phyloP scores from a whole-genome alignment of 2,888 invertebrate species.

The Galerucella calmariensis region DNA sequence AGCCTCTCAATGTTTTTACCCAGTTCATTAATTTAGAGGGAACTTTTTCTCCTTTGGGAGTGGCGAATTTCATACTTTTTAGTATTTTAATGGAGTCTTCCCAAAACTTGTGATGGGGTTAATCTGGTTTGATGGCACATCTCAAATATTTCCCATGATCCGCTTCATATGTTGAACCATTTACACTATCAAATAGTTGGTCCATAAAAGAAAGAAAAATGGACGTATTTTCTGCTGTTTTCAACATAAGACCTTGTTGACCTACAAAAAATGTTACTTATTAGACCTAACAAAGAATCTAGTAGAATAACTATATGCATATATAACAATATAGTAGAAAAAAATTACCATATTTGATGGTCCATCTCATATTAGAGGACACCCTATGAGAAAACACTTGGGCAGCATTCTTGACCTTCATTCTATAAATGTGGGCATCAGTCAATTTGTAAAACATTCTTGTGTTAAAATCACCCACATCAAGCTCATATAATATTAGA shows the following conservation, averaged over 20 bases:
- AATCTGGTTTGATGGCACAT: not conserved
- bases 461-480: not conserved
- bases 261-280: too few relatives aligned
- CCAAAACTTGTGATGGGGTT: not conserved
- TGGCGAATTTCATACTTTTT: not conserved
- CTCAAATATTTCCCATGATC: not conserved
- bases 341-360: not conserved
- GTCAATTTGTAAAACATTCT: slow-evolving; percentile 7
- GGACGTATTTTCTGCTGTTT: not conserved
- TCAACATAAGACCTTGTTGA: too few relatives aligned
- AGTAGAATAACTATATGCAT: not conserved
- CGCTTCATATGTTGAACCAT: not conserved
- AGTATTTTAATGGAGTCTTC: not conserved
- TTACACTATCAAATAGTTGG: not conserved
- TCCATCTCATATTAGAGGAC: slow-evolving; percentile 12
- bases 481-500: not conserved
- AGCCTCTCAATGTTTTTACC: too few relatives aligned
- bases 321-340: not conserved
- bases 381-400: slow-evolving; percentile 9
- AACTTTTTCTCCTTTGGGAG: too few relatives aligned
- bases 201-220: not conserved
- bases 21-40: too few relatives aligned
- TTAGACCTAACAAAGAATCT: too few relatives aligned
- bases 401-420: slow-evolving; percentile 5
- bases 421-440: not conserved